Conservation (phyloP, 2,797 vertebrate species). For the Hydrophis major region DNA sequence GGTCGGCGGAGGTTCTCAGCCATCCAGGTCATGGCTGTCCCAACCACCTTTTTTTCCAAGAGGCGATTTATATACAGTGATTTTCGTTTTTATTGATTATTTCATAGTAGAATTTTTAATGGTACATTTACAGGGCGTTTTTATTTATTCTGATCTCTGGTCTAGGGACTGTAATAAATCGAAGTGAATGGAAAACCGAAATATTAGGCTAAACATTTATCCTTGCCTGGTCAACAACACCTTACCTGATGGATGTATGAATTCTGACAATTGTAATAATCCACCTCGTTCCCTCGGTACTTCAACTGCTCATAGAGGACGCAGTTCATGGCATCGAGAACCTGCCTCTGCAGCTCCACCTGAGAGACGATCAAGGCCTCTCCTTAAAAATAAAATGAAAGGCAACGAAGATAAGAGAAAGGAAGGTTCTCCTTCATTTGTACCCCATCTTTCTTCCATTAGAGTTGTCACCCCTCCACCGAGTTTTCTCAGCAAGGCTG, state of each 20-base stretch:
- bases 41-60: too few relatives aligned
- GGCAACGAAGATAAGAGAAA: not conserved
- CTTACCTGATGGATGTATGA: constrained; percentile 96
- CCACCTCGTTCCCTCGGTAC: constrained; percentile 92
- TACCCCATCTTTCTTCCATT: not conserved
- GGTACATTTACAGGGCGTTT: too few relatives aligned
- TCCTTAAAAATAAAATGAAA: constrained; percentile 63
- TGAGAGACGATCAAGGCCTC: constrained; percentile 78
- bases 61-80: too few relatives aligned
- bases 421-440: not conserved
- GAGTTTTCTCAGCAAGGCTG: not conserved
- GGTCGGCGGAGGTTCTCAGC: too few relatives aligned
- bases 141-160: too few relatives aligned
- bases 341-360: constrained; percentile 89
- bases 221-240: not conserved
- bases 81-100: too few relatives aligned
- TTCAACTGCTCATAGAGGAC: constrained; percentile 93
- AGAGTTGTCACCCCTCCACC: not conserved
- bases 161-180: too few relatives aligned
- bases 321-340: constrained; percentile 86
- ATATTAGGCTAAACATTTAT: not conserved
- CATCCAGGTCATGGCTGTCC: too few relatives aligned
- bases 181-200: too few relatives aligned
- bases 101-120: too few relatives aligned
- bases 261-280: constrained; percentile 97